Evolutionary conservation across 2,888 invertebrate genomes (phyloP), one percentile per base, ranked within the genome.

Genomic region (Chrysolina oricalcia): DNA sequence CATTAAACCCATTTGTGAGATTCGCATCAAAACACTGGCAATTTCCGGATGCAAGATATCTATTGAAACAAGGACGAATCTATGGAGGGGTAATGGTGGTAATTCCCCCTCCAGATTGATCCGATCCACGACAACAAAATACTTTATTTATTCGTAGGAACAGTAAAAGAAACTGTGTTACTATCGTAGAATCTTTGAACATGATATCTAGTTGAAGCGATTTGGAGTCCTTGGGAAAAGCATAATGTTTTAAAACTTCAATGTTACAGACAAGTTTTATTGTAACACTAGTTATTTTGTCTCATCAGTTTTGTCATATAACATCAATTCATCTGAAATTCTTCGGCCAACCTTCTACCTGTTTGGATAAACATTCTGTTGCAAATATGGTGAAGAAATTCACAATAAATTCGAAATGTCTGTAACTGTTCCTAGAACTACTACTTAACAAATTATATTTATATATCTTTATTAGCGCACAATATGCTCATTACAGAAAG

Each of bases 161-260:
- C 35, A 70, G 66, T 70, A 21, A 63, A 66, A 59, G 66, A 74
- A 66, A 46, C 59, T 21, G 17, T n/a, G n/a, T n/a, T n/a, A n/a
- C n/a, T n/a, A 64, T 64, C 21, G 40, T 64, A 17, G 43, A 64
- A 40, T 64, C 19, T 41, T 43, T 41, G 17, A 21, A 64, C n/a
- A 35, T 40, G n/a, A 64, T 64, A 19, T 15, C 19, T n/a, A 17
- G 21, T 19, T 64, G 40, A 17, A 35, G 43, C 13, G 64, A 64
- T 40, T 19, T 17, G 11, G 35, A 64, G 13, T 40, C 64, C 23
- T 27, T 15, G 19, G n/a, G 21, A 62, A 62, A 23, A 62, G 5
- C 62, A 23, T 11, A 62, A 62, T 62, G 62, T 62, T 62, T 62
- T 8, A 41, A 40, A 17, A 64, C 17, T 64, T 64, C 19, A 19